Evolutionary conservation across 2,888 invertebrate genomes (phyloP).

Genomic region (Tenthredo mesomela): DNA sequence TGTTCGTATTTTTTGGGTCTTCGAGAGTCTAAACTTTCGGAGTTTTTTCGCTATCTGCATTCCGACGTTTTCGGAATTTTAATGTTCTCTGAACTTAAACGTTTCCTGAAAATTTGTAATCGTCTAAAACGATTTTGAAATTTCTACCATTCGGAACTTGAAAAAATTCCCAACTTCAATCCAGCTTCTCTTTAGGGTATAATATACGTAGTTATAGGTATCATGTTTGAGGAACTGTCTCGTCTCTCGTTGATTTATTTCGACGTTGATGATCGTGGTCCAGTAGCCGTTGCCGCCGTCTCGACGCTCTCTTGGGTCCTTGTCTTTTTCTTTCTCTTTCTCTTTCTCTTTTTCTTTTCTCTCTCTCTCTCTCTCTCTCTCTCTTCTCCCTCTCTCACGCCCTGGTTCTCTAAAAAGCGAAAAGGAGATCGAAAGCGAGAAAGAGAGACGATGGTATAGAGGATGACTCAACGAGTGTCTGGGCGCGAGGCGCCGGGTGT

Average conservation of each 20-base stretch:
- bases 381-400: slow-evolving; percentile 38
- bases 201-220: not conserved
- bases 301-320: slow-evolving; percentile 1
- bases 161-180: too few relatives aligned
- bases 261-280: slow-evolving; percentile 39
- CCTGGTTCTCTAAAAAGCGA: slow-evolving; percentile 18
- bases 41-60: too few relatives aligned
- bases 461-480: slow-evolving; percentile 46
- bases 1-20: too few relatives aligned
- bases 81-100: too few relatives aligned
- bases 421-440: slow-evolving; percentile 18
- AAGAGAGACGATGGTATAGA: not conserved
- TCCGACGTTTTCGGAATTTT: too few relatives aligned
- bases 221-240: not conserved
- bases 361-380: slow-evolving; percentile 28
- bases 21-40: too few relatives aligned
- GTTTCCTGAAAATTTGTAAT: too few relatives aligned
- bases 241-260: slow-evolving; percentile 32
- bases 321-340: slow-evolving; percentile 17
- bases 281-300: slow-evolving; percentile 2
- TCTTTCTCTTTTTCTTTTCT: not conserved
- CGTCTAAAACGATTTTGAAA: too few relatives aligned
- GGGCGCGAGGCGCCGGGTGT: slow-evolving; percentile 50
- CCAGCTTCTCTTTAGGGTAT: not conserved
- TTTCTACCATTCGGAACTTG: too few relatives aligned